Percentiles rank a stretch among this genome's conserved stretches.
Evolutionary conservation across 2,888 invertebrate species (phyloP).

Genomic region (Metallyticus violacea): DNA sequence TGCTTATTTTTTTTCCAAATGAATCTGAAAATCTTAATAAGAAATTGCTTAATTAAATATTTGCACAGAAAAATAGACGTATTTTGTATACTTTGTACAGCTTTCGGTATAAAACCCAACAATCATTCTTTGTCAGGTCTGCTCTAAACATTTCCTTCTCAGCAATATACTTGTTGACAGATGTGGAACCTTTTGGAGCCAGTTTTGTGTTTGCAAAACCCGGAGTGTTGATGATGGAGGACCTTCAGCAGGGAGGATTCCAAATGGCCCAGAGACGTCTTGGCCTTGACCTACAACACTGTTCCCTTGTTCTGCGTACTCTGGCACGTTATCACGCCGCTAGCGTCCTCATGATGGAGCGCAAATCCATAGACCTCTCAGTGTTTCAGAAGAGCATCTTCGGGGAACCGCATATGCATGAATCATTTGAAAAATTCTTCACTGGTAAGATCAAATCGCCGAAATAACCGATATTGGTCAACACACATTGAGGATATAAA

Average conservation of each 20-base stretch:
- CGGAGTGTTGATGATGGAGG: not conserved
- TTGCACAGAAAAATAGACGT: too few relatives aligned
- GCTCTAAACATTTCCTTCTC: too few relatives aligned
- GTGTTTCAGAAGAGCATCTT: not conserved
- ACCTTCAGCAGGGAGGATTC: not conserved
- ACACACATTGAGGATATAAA: too few relatives aligned
- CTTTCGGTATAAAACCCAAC: too few relatives aligned
- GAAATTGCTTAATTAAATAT: too few relatives aligned
- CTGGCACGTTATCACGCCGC: not conserved
- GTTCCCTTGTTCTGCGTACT: not conserved
- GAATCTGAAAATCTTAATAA: too few relatives aligned
- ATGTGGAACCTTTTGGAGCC: not conserved
- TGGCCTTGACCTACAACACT: not conserved
- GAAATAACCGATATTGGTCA: too few relatives aligned
- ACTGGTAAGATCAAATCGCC: not conserved
- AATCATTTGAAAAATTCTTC: not conserved
- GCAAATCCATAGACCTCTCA: not conserved
- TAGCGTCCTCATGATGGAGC: not conserved
- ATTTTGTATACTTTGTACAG: too few relatives aligned
- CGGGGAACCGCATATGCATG: not conserved
- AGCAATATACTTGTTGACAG: too few relatives aligned
- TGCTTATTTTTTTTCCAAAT: too few relatives aligned
- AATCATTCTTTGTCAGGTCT: too few relatives aligned
- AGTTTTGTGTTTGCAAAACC: not conserved
- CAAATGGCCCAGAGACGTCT: not conserved